Evolutionary conservation across 2,113 vertebrate species (phyloP), one percentile per base, ranked within the genome.

Genomic region (Varanus komodoensis): DNA sequence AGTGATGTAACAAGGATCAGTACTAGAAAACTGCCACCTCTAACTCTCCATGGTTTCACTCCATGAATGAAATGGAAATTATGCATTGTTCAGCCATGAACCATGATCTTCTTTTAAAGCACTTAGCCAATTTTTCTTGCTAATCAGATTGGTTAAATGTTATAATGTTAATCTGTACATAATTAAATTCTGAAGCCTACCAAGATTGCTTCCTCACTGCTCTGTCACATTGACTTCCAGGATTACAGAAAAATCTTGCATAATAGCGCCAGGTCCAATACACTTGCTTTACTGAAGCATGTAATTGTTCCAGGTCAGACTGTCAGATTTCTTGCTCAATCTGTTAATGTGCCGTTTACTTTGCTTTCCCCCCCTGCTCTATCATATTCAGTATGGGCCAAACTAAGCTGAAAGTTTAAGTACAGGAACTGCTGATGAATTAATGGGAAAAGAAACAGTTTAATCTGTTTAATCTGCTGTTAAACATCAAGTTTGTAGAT

Each of bases 141-240:
- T 82, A 88, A 83, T 89, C 29, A 67, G 85, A 78, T 3, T 29
- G 0, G 8, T 74, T 21, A 52, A 84, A 82, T 89, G 74, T 89
- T 32, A 87, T 0, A 38, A 8, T 89, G 92, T 88, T 88, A 90
- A 85, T 86, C 8, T 14, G 67, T 86, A 84, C 57, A 19, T 77
- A 84, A 86, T 93, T 74, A 87, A 94, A 91, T 93, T 89, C 14
- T 67, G 0, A 8, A 0, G 64, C n/a, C 50, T 74, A 89, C n/a
- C 81, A 92, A 87, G 8, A 91, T 0, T 4, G 80, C 1, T 64
- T 82, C 0, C 79, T 87, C 81, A 74, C 9, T 71, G 27, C 8
- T 78, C 1, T 57, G 92, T 93, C 79, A 88, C 44, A 79, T 9
- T 88, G 4, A 19, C 2, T 93, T 87, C 11, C 15, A 61, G 88